These are phyloP conservation scores for Oreochromis aureus DNA, from an alignment of 2,113 vertebrate species.

Conservation along the genomic window DNA sequence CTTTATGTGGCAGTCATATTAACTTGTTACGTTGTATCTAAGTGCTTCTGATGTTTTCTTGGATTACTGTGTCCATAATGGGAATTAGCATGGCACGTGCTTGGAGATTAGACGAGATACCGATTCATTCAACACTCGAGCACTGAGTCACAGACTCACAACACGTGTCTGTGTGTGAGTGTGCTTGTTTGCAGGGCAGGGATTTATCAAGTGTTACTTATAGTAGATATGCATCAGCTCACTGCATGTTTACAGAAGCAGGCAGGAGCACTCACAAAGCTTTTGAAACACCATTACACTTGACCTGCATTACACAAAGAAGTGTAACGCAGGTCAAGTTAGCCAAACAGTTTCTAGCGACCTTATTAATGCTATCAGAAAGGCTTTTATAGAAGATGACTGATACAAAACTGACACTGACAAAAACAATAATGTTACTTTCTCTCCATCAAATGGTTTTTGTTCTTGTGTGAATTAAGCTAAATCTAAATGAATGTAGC, in stretches of 20 bases:
- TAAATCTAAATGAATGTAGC: neutral
- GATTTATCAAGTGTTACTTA: neutral
- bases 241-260: too few relatives aligned
- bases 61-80: neutral
- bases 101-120: neutral
- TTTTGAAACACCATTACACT: neutral
- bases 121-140: accelerated
- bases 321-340: neutral
- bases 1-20: neutral
- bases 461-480: neutral
- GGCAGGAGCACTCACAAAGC: neutral
- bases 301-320: neutral
- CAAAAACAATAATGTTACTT: neutral
- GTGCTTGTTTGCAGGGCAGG: neutral
- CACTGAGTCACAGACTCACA: neutral
- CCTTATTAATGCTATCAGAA: neutral
- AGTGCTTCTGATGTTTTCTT: neutral
- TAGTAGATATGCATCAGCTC: neutral
- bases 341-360: neutral
- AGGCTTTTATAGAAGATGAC: neutral
- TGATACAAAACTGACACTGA: neutral
- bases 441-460: neutral
- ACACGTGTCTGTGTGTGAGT: neutral
- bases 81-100: accelerated
- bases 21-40: neutral